phyloP scores from a whole-genome alignment of 2,113 vertebrate genomes.

The Girardinichthys multiradiatus region DNA sequence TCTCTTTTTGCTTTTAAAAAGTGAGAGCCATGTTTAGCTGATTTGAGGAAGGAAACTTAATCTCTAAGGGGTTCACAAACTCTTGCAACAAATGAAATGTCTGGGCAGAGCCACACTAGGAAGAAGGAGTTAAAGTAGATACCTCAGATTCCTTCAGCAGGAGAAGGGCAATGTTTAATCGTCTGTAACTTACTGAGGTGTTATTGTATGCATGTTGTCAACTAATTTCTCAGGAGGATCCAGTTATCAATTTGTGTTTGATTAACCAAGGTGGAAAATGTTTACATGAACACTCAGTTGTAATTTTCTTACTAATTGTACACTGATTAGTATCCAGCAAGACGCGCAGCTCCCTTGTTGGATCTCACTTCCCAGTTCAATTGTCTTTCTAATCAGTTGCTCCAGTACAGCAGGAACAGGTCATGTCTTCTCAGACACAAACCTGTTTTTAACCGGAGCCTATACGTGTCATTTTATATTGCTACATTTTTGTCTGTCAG shows the following conservation, averaged over 20 bases:
- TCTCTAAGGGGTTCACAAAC: conserved; percentile 47
- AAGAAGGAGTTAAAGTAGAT: neutral
- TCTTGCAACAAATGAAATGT: conserved; percentile 47
- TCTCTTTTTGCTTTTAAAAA: conserved; percentile 41
- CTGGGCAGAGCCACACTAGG: neutral
- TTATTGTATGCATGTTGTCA: conserved; percentile 3
- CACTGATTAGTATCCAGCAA: conserved; percentile 37
- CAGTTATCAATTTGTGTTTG: conserved; percentile 8
- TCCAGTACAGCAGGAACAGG: conserved; percentile 39
- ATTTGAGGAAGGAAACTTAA: conserved; percentile 1
- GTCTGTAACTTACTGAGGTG: conserved; percentile 20
- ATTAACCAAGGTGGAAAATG: conserved; percentile 27
- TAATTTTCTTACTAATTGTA: conserved; percentile 46
- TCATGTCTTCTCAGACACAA: conserved; percentile 21
- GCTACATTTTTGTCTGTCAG: neutral
- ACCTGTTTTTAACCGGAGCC: neutral
- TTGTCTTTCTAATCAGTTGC: conserved; percentile 76
- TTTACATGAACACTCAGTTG: conserved; percentile 22
- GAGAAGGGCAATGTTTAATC: conserved; percentile 25
- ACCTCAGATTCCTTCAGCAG: conserved; percentile 9
- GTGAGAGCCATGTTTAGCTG: conserved; percentile 12
- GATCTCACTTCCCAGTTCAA: conserved; percentile 66
- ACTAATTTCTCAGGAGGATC: conserved; percentile 38
- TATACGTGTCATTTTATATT: neutral
- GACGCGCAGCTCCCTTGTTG: conserved; percentile 61